Percentiles rank a stretch among this genome's conserved stretches.
Conservation (phyloP, 1,140 invertebrate genomes). For the Brachionus plicatilis region DNA sequence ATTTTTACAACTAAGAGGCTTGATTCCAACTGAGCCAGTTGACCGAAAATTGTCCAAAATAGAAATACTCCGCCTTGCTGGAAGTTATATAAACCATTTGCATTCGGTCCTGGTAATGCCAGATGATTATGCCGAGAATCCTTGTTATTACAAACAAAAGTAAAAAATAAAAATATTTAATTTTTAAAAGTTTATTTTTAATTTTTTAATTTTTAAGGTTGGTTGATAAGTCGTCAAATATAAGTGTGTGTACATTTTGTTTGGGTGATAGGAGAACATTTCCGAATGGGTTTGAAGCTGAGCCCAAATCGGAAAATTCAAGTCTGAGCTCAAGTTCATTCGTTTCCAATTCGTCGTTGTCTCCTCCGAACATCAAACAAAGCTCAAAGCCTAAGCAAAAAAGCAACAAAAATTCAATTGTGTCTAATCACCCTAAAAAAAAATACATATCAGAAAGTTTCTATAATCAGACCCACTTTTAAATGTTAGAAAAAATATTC, state of each 20-base stretch:
- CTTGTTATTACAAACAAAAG: slow-evolving; percentile 34
- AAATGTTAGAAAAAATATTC: background rate
- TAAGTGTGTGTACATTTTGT: slow-evolving; percentile 37
- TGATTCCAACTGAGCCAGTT: slow-evolving; percentile 88
- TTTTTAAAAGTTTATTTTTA: background rate
- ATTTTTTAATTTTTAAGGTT: slow-evolving; percentile 8
- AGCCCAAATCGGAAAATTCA: background rate
- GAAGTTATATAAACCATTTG: slow-evolving; percentile 55
- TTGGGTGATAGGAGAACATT: slow-evolving; percentile 26
- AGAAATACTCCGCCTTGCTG: slow-evolving; percentile 59
- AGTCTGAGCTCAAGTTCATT: background rate
- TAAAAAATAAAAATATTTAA: background rate
- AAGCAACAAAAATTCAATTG: background rate
- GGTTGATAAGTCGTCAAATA: background rate
- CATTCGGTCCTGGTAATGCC: slow-evolving; percentile 28
- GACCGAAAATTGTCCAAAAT: slow-evolving; percentile 78
- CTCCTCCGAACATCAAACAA: background rate
- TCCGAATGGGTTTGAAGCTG: background rate
- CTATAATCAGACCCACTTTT: background rate
- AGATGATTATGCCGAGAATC: slow-evolving; percentile 7
- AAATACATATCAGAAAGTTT: background rate
- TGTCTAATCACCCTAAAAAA: background rate
- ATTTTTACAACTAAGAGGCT: slow-evolving; percentile 79
- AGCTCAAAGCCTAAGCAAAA: background rate
- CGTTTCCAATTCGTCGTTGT: background rate